Evolutionary conservation across 2,888 invertebrate species (phyloP), one percentile per base, ranked within the genome.

Genomic region (Acrobasis repandana): DNA sequence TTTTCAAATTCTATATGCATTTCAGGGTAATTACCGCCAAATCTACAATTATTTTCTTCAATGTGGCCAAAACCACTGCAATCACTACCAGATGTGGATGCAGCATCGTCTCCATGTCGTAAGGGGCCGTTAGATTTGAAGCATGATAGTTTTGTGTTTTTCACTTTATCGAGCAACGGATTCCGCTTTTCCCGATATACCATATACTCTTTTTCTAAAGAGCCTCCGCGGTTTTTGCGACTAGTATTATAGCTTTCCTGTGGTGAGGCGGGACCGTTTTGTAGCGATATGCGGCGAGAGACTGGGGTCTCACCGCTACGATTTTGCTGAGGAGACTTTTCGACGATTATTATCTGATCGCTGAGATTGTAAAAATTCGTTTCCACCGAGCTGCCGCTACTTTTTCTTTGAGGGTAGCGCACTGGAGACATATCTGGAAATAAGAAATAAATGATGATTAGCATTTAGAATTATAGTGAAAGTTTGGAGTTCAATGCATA

Each of bases 61-160:
- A 86, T 80, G 61, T 90, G 90, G 57, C 92, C 92, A 61, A 93
- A 92, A 58, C 91, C 90, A 70, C 93, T 93, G 74, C 93, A 93
- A 47, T 93, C 93, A 66, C 93, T 93, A 64, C 92, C 93, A 38
- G 93, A 93, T 2, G 93, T 93, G 4, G 93, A 93, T 10, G 88
- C 86, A 46, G 91, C 88, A 65, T 92, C 91, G 67, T 93, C 92
- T 16, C 87, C 84, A 59, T 92, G 89, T 36, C 93, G 86, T 56
- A 93, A 79, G 61, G 92, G 93, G 50, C 93, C 93, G 72, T 91
- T 92, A 46, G 94, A 93, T 78, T 93, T 92, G 78, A 95, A 95
- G 78, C 95, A 95, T 34, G 95, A 95, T 62, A 95, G 80, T 76
- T 94, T 93, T 56, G 95, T 95, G 76, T 95, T 95, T 79, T 95